Percentiles rank a stretch among this genome's conserved stretches.
phyloP scores from a whole-genome alignment of 1,140 invertebrate species.

The Diprion similis region DNA sequence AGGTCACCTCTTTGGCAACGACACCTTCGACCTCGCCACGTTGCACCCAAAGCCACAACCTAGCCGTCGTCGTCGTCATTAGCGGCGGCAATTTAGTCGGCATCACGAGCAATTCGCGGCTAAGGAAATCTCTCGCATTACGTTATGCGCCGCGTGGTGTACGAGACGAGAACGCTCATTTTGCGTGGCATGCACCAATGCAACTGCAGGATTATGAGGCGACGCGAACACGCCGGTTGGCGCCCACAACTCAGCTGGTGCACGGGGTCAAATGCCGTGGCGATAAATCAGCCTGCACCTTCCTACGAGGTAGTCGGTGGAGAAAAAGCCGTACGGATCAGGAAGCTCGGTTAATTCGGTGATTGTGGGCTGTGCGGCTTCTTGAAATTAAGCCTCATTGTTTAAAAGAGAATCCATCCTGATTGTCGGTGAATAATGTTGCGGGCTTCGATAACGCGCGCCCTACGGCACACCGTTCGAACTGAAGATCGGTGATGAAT shows the following conservation, averaged over 20 bases:
- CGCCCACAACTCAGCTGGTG: not conserved
- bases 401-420: slow-evolving; percentile 50
- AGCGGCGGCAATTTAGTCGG: no score
- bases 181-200: no score
- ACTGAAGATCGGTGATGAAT: not conserved
- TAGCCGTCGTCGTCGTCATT: no score
- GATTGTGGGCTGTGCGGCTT: slow-evolving; percentile 42
- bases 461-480: not conserved
- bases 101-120: no score
- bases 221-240: no score
- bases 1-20: no score
- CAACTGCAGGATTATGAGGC: no score
- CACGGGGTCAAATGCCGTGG: slow-evolving; percentile 2
- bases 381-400: slow-evolving; percentile 51
- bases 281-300: not conserved
- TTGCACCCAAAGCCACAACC: no score
- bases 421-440: slow-evolving; percentile 44
- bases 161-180: no score
- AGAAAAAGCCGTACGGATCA: slow-evolving; percentile 13
- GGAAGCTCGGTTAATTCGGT: slow-evolving; percentile 35
- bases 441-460: not conserved
- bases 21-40: no score
- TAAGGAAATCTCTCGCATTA: no score
- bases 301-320: not conserved
- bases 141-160: no score